Conservation (phyloP, 2,113 vertebrate genomes). For the Hirundichthys speculiger region DNA sequence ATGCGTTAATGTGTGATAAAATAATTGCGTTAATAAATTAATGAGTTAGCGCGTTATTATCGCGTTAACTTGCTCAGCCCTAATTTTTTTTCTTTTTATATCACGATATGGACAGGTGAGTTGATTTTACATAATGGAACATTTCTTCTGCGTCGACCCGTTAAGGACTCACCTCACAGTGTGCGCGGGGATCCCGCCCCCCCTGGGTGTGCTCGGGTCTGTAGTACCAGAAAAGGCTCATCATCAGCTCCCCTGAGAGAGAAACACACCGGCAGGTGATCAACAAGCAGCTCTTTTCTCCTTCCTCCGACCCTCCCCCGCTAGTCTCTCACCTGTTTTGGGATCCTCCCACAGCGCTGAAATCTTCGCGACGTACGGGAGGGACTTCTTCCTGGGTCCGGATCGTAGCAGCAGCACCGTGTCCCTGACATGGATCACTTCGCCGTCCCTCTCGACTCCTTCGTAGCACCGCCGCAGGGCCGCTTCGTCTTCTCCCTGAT, state of each 20-base stretch:
- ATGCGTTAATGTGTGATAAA: no score
- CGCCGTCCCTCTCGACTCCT: constrained; percentile 94
- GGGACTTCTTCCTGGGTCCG: constrained; percentile 94
- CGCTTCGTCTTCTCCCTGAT: constrained; percentile 92
- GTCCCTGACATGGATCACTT: constrained; percentile 92
- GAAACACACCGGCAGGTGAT: constrained; percentile 31
- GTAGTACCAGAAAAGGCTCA: constrained; percentile 99
- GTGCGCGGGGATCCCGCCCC: constrained; percentile 94
- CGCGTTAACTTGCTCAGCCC: no score
- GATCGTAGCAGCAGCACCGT: constrained; percentile 95
- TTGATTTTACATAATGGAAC: not conserved
- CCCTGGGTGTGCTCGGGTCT: constrained; percentile 98
- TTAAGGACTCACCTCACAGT: constrained; percentile 89
- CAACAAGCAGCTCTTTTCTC: not conserved
- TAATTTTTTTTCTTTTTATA: no score
- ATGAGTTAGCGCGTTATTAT: no score
- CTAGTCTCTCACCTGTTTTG: constrained; percentile 86
- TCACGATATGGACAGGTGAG: no score
- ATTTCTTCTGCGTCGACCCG: not conserved
- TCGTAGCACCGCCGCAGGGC: constrained; percentile 95
- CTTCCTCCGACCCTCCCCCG: no score
- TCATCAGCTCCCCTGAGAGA: constrained; percentile 95
- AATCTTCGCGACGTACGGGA: constrained; percentile 98
- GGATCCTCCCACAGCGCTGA: constrained; percentile 98
- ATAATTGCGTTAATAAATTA: no score